These are phyloP conservation scores for Valencia hispanica DNA, from an alignment of 2,797 vertebrate species.

Conservation along the genomic window DNA sequence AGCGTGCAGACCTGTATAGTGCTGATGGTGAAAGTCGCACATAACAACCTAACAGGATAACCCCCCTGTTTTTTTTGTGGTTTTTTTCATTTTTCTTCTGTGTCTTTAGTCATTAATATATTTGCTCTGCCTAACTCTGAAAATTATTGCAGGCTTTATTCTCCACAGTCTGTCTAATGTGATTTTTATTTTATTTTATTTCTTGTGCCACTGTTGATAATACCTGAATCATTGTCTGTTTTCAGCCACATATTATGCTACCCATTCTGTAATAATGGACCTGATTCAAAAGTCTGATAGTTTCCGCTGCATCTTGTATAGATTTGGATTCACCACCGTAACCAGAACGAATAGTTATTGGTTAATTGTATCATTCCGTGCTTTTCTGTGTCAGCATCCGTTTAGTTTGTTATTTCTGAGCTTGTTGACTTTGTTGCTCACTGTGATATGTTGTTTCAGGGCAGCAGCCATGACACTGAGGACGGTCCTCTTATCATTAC, in stretches of 20 bases:
- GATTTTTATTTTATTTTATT: background rate
- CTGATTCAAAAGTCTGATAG: background rate
- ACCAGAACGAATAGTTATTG: background rate
- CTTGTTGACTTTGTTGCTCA: background rate
- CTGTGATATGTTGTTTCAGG: slow-evolving; percentile 76
- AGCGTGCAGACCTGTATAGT: background rate
- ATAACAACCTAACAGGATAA: background rate
- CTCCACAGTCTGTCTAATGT: background rate
- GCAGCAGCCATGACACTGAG: slow-evolving; percentile 97
- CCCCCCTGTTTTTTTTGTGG: too few relatives aligned
- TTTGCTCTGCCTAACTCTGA: background rate
- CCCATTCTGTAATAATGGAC: background rate
- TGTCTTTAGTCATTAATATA: background rate
- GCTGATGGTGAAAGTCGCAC: background rate
- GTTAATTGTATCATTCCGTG: background rate
- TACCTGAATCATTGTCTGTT: too few relatives aligned
- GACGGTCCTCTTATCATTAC: slow-evolving; percentile 96
- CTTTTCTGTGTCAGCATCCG: background rate
- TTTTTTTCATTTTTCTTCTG: too few relatives aligned
- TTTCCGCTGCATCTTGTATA: background rate
- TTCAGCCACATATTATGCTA: background rate
- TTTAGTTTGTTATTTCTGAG: background rate
- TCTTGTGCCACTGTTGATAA: background rate
- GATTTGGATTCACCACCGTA: background rate
- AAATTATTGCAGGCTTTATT: background rate